A percentile compares a stretch with the other conserved stretches of the same genome.
Conservation (phyloP, 2,797 vertebrate genomes). For the Otolemur crassicaudatus region DNA sequence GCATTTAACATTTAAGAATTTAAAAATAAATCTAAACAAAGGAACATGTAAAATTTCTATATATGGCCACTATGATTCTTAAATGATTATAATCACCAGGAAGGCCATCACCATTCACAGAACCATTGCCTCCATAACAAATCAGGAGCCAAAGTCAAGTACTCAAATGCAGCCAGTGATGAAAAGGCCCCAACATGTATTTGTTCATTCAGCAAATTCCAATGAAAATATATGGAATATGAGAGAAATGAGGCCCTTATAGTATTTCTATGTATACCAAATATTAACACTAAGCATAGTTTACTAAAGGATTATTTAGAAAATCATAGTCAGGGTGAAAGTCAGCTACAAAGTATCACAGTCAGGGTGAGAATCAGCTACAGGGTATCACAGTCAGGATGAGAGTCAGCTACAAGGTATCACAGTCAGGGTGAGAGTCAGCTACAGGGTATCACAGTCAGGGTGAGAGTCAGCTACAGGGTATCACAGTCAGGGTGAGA, state of each 20-base stretch:
- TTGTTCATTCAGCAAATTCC: constrained; percentile 53
- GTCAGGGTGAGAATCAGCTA: not conserved
- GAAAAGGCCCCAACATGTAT: constrained; percentile 1
- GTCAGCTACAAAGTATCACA: not conserved
- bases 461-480: too few species aligned
- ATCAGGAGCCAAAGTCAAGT: constrained; percentile 16
- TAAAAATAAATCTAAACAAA: constrained; percentile 53
- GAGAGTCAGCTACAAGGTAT: too few species aligned
- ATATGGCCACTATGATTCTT: not conserved
- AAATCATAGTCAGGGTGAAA: constrained; percentile 10
- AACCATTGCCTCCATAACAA: not conserved
- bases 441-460: too few species aligned
- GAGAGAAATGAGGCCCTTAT: not conserved
- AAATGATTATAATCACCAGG: not conserved
- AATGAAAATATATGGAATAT: constrained; percentile 25
- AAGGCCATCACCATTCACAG: not conserved
- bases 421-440: too few species aligned
- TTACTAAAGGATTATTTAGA: not conserved
- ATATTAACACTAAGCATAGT: not conserved
- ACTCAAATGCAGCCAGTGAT: constrained; percentile 15
- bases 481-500: too few species aligned
- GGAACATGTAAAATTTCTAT: not conserved
- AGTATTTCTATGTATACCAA: constrained; percentile 1
- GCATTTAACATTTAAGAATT: constrained; percentile 7
- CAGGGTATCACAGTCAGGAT: too few species aligned